A percentile compares a stretch with the other conserved stretches of the same genome.
Conservation (phyloP, 2,797 vertebrate genomes). For the Tangara arthus region DNA sequence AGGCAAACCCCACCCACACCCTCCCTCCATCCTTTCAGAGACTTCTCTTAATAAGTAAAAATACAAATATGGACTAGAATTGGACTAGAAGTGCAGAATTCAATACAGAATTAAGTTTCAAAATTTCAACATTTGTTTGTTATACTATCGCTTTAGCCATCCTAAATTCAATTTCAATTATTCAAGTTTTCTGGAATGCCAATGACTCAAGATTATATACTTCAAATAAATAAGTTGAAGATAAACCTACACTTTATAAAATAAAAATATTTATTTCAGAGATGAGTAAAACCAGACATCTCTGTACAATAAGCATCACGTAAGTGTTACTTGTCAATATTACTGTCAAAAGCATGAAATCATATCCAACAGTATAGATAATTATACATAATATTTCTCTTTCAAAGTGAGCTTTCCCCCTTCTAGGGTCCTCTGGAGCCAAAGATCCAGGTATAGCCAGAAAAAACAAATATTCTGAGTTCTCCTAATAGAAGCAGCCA, state of each 20-base stretch:
- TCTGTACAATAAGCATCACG: neutral
- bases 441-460: neutral
- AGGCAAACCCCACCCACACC: neutral
- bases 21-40: neutral
- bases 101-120: neutral
- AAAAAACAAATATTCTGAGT: neutral
- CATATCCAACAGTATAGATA: neutral
- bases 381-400: neutral
- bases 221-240: neutral
- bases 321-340: neutral
- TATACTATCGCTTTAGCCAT: neutral
- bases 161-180: neutral
- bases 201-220: neutral
- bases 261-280: neutral
- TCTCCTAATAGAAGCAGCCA: neutral
- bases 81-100: neutral
- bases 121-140: neutral
- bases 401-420: neutral
- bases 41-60: neutral
- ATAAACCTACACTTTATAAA: neutral
- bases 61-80: neutral
- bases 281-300: neutral
- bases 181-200: neutral
- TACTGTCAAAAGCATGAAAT: neutral
- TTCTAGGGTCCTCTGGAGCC: neutral